phyloP scores from a whole-genome alignment of 2,888 invertebrate genomes.

The Esperia sulphurella region DNA sequence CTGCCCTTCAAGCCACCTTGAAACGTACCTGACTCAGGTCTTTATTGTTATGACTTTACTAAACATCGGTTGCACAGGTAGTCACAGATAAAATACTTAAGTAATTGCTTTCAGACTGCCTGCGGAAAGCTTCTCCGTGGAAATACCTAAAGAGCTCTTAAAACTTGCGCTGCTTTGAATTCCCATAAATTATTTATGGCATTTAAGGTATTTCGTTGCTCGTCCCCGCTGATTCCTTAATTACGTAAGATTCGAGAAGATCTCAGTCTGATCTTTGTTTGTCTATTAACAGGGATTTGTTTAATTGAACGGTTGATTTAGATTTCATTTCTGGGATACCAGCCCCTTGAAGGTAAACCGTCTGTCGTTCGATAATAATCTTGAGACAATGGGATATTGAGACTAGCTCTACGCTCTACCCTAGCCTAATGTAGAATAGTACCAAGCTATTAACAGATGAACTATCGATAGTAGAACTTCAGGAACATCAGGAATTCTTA shows the following conservation, averaged over 20 bases:
- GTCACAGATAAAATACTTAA: slow-evolving; percentile 24
- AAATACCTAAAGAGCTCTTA: slow-evolving; percentile 54
- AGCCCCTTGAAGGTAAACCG: slow-evolving; percentile 1
- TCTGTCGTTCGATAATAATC: not conserved
- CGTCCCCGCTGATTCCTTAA: slow-evolving; percentile 41
- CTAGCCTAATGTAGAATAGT: too few species aligned
- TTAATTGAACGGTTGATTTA: slow-evolving; percentile 41
- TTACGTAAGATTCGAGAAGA: slow-evolving; percentile 59
- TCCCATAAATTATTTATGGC: slow-evolving; percentile 70
- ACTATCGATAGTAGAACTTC: too few species aligned
- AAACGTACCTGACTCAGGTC: too few species aligned
- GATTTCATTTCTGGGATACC: slow-evolving; percentile 13
- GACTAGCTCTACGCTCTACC: too few species aligned
- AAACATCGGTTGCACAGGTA: slow-evolving; percentile 16
- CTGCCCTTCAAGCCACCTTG: too few species aligned
- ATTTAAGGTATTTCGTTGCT: slow-evolving; percentile 59
- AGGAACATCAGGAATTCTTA: too few species aligned
- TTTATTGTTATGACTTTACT: not conserved
- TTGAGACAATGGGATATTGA: not conserved
- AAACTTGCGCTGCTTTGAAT: slow-evolving; percentile 60
- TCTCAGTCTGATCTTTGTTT: slow-evolving; percentile 48
- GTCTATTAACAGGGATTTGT: slow-evolving; percentile 47
- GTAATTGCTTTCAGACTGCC: slow-evolving; percentile 32
- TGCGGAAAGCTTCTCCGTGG: slow-evolving; percentile 22
- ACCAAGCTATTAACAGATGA: too few species aligned